Evolutionary conservation across 2,797 vertebrate genomes (phyloP).

Genomic region (Remorina albescens): DNA sequence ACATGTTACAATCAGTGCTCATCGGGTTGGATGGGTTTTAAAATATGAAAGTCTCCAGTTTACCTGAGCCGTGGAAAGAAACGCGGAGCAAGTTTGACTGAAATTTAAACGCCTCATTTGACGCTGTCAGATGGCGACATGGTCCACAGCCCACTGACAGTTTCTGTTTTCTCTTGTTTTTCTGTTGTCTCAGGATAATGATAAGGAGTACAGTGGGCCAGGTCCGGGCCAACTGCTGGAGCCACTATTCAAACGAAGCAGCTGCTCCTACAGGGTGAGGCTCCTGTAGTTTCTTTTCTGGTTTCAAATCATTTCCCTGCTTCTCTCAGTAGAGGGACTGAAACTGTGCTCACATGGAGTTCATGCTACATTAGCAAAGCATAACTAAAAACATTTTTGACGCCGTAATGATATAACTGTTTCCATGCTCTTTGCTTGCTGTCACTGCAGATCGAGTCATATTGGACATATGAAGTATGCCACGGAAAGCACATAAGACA

Average conservation of each 20-base stretch:
- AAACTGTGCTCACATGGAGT: slow-evolving; percentile 16
- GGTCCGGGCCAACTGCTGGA: slow-evolving; percentile 90
- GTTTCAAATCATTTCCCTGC: slow-evolving; percentile 17
- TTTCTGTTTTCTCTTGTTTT: not conserved
- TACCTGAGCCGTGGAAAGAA: not conserved
- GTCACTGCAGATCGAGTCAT: slow-evolving; percentile 93
- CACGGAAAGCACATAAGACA: slow-evolving; percentile 97
- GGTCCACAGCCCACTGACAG: too few species aligned
- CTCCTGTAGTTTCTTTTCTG: slow-evolving; percentile 26
- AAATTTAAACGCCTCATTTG: not conserved
- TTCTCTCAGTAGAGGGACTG: not conserved
- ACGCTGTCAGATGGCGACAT: too few species aligned
- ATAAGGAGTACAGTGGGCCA: slow-evolving; percentile 90
- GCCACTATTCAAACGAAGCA: slow-evolving; percentile 96
- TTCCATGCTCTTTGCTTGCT: not conserved
- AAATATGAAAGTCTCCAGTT: not conserved
- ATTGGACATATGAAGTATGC: slow-evolving; percentile 99
- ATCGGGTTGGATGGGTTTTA: not conserved
- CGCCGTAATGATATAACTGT: too few species aligned
- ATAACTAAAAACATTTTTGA: too few species aligned
- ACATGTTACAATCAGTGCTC: not conserved
- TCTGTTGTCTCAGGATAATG: slow-evolving; percentile 86
- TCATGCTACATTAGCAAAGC: slow-evolving; percentile 26
- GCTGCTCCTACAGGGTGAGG: slow-evolving; percentile 97
- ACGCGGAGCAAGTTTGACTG: not conserved